Percentiles rank a stretch among this genome's conserved stretches.
Conservation (phyloP, 2,113 vertebrate species). For the Cryptotis parvus region DNA sequence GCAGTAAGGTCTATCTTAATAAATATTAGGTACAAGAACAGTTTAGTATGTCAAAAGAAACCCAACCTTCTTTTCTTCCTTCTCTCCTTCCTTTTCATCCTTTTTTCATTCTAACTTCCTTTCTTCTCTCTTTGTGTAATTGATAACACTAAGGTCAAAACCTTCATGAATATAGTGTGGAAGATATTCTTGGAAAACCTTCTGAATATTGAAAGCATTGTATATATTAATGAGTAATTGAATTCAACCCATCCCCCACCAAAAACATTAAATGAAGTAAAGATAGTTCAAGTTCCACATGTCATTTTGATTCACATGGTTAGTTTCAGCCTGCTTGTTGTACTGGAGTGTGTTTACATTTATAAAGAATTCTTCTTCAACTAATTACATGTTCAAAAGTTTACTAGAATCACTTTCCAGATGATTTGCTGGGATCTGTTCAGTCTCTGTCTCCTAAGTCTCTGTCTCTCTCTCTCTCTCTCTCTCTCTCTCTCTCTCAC, state of each 20-base stretch:
- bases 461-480: too few relatives aligned
- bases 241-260: neutral
- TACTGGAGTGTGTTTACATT: neutral
- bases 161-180: neutral
- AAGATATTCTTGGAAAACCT: neutral
- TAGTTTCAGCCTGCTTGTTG: neutral
- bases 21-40: too few relatives aligned
- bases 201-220: neutral
- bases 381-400: slow-evolving; percentile 13
- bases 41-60: too few relatives aligned
- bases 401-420: neutral
- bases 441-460: neutral
- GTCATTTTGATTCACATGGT: neutral
- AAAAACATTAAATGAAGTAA: slow-evolving; percentile 47
- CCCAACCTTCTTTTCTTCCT: neutral
- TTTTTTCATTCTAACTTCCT: neutral
- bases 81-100: neutral
- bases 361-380: slow-evolving; percentile 36
- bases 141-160: slow-evolving; percentile 19
- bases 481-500: too few relatives aligned
- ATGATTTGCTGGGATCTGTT: slow-evolving; percentile 16
- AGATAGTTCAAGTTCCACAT: neutral
- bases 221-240: neutral
- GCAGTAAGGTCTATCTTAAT: too few relatives aligned
- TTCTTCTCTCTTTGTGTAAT: slow-evolving; percentile 29